Conservation (phyloP, 1,140 invertebrate genomes). For the Papilio aristodemus region DNA sequence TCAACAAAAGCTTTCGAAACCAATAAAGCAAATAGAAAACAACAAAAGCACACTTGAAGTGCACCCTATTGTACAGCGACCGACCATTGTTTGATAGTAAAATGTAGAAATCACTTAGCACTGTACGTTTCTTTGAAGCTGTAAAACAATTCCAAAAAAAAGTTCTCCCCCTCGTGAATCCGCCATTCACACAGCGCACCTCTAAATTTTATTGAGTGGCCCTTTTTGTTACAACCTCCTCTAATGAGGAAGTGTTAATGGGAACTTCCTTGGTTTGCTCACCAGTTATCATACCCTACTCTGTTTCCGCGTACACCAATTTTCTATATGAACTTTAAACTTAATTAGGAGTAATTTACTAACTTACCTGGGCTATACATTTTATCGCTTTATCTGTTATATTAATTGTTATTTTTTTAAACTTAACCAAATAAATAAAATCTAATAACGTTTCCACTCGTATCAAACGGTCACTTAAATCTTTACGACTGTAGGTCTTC, state of each 20-base stretch:
- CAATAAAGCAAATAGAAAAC: slow-evolving; percentile 44
- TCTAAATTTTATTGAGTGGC: slow-evolving; percentile 46
- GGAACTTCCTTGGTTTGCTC: slow-evolving; percentile 47
- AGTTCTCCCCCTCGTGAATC: slow-evolving; percentile 25
- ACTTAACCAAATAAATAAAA: too few relatives aligned
- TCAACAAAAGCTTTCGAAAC: slow-evolving; percentile 39
- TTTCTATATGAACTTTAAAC: not conserved
- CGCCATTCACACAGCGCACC: slow-evolving; percentile 38
- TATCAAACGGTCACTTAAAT: slow-evolving; percentile 10
- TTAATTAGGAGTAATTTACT: not conserved
- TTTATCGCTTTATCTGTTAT: too few relatives aligned
- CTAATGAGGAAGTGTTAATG: slow-evolving; percentile 58
- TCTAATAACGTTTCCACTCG: slow-evolving; percentile 3
- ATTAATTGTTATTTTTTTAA: too few relatives aligned
- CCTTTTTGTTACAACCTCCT: slow-evolving; percentile 49
- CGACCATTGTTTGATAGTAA: slow-evolving; percentile 42
- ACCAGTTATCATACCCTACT: slow-evolving; percentile 18
- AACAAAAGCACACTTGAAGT: slow-evolving; percentile 42
- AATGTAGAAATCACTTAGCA: slow-evolving; percentile 44
- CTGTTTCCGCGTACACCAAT: slow-evolving; percentile 34
- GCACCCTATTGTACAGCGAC: slow-evolving; percentile 35
- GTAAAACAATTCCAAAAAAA: slow-evolving; percentile 51
- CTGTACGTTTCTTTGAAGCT: slow-evolving; percentile 41
- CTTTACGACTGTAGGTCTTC: not conserved
- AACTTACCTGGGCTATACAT: not conserved